A percentile compares a stretch with the other conserved stretches of the same genome.
Evolutionary conservation across 2,113 vertebrate species (phyloP).

Genomic region (Irena cyanogastra): DNA sequence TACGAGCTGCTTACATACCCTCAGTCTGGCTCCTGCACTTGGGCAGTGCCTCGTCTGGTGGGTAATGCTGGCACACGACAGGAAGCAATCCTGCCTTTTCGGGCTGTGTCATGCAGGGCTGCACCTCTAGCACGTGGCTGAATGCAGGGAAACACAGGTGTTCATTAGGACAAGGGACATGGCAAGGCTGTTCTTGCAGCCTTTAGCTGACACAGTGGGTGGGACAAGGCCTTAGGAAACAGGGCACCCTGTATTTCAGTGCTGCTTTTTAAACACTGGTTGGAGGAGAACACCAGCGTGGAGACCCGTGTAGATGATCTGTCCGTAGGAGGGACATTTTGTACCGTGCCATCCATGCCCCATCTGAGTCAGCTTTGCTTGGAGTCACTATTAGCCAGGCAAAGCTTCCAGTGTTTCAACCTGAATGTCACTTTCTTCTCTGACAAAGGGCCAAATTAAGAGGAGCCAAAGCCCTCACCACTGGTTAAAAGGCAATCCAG

Average conservation of each 20-base stretch:
- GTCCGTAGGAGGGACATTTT: neutral
- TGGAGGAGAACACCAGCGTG: neutral
- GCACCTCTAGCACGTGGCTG: neutral
- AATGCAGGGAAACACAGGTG: neutral
- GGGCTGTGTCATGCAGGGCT: neutral
- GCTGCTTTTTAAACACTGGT: neutral
- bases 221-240: neutral
- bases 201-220: neutral
- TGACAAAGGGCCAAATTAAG: neutral
- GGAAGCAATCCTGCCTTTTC: rapidly evolving
- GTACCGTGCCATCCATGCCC: neutral
- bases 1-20: neutral
- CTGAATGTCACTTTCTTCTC: slow-evolving; percentile 1
- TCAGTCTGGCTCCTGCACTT: neutral
- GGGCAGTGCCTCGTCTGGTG: neutral
- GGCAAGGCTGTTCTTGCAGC: neutral
- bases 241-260: neutral
- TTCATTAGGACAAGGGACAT: neutral
- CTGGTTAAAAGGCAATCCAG: neutral
- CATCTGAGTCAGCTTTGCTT: neutral
- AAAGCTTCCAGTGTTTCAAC: neutral
- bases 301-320: neutral
- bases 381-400: slow-evolving; percentile 16
- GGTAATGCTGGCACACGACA: rapidly evolving
- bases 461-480: neutral